These are phyloP conservation scores for Drosophila dunni DNA, from an alignment of 1,140 invertebrate genomes.

Conservation along the genomic window DNA sequence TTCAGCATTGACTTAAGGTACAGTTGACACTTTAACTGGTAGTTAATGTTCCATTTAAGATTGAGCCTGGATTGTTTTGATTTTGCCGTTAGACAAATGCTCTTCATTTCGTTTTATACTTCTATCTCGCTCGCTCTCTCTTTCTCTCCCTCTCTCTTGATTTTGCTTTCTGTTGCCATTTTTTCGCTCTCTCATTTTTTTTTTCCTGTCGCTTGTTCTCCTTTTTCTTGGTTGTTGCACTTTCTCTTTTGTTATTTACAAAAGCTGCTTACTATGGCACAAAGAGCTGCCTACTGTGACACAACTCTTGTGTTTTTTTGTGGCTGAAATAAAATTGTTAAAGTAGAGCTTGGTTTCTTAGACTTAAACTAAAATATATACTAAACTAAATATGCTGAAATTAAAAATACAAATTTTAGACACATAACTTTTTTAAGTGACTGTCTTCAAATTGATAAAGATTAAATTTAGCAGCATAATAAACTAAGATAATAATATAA, in stretches of 20 bases:
- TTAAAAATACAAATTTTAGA: too few relatives aligned
- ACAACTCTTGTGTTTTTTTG: neutral
- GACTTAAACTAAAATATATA: too few relatives aligned
- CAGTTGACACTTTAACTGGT: constrained; percentile 76
- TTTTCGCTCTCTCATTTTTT: too few relatives aligned
- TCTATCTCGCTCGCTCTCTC: neutral
- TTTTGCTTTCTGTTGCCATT: neutral
- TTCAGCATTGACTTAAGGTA: constrained; percentile 52
- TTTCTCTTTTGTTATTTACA: neutral
- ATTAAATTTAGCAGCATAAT: too few relatives aligned
- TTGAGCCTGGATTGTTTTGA: constrained; percentile 42
- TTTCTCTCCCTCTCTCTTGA: neutral
- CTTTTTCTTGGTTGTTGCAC: neutral
- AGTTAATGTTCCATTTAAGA: constrained; percentile 66
- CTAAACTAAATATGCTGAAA: too few relatives aligned
- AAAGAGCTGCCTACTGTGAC: constrained; percentile 14
- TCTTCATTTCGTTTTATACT: neutral
- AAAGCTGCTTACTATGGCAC: neutral
- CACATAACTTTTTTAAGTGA: too few relatives aligned
- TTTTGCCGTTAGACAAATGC: neutral
- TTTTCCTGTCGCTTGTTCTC: neutral
- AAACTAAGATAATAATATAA: too few relatives aligned
- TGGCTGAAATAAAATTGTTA: too few relatives aligned
- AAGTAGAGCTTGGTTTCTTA: too few relatives aligned
- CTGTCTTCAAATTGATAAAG: too few relatives aligned